Evolutionary conservation across 2,113 vertebrate species (phyloP), one percentile per base, ranked within the genome.

Genomic region (Thryonomys swinderianus): DNA sequence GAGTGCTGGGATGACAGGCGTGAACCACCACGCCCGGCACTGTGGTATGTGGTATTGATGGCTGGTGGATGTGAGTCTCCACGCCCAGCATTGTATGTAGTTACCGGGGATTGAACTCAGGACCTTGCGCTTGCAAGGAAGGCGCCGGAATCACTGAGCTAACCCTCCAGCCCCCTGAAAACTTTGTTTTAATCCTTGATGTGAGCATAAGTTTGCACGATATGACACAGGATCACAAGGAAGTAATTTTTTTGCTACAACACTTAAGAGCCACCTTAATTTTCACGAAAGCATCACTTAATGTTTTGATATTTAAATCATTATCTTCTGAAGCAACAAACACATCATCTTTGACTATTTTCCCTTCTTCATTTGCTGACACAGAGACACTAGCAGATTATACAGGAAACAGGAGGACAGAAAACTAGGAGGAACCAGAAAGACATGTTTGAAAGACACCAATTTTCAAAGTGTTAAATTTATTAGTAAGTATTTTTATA

Each of bases 271-370:
- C 16, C 32, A 8, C 17, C 20, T n/a, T n/a, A 74, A 85, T 94
- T 96, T 88, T 78, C 64, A 82, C 21, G 78, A 48, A 7, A 23
- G 10, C 25, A 53, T 62, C 37, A 62, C 40, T n/a, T 64, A 34
- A 55, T n/a, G 18, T 62, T 32, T 34, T 84, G n/a, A 88, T 34
- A 83, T 61, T 66, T 90, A 85, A 94, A 84, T 1, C 9, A 59
- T 7, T 27, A 21, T 86, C 67, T 93, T 88, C 25, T 34, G 81
- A 95, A 91, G 45, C 48, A 82, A 59, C 91, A 40, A 89, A 79
- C 20, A 80, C 5, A 53, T 93, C 61, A 66, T 27, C 57, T 55
- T 57, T 20, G 48, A 66, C 83, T 37, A 53, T 40, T 25, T 93
- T 87, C 51, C 69, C 55, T 25, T 64, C 87, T 67, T 91, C 53